A percentile compares a stretch with the other conserved stretches of the same genome.
These are phyloP conservation scores for Dasyurus viverrinus DNA, from an alignment of 2,113 vertebrate genomes.

Conservation along the genomic window DNA sequence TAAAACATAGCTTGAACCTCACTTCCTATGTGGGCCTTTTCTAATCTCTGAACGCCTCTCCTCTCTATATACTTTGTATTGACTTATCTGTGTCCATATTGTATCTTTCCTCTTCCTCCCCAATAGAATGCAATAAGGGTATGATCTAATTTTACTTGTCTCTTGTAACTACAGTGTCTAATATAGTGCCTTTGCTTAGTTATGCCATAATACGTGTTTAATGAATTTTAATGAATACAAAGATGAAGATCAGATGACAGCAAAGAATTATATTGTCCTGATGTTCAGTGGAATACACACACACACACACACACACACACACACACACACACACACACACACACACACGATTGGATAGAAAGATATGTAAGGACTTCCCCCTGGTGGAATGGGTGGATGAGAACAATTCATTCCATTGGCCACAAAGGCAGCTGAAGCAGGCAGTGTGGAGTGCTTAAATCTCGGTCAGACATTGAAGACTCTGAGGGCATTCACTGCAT, in stretches of 20 bases:
- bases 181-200: background rate
- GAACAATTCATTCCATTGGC: background rate
- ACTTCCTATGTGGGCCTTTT: background rate
- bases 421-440: background rate
- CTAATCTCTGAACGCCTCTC: background rate
- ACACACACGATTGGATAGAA: background rate
- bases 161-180: background rate
- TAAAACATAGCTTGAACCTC: background rate
- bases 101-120: background rate
- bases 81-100: background rate
- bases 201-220: background rate
- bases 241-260: constrained; percentile 43
- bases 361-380: background rate
- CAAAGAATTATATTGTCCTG: constrained; percentile 31
- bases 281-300: constrained; percentile 44
- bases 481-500: background rate
- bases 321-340: background rate
- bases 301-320: background rate
- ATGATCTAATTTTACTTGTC: background rate
- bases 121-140: background rate
- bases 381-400: background rate
- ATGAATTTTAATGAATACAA: constrained; percentile 9
- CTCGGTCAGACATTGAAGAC: background rate
- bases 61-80: background rate
- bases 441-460: background rate